These are phyloP conservation scores for Lepetodrilus schrolli DNA, from an alignment of 2,888 invertebrate genomes.

Conservation along the genomic window DNA sequence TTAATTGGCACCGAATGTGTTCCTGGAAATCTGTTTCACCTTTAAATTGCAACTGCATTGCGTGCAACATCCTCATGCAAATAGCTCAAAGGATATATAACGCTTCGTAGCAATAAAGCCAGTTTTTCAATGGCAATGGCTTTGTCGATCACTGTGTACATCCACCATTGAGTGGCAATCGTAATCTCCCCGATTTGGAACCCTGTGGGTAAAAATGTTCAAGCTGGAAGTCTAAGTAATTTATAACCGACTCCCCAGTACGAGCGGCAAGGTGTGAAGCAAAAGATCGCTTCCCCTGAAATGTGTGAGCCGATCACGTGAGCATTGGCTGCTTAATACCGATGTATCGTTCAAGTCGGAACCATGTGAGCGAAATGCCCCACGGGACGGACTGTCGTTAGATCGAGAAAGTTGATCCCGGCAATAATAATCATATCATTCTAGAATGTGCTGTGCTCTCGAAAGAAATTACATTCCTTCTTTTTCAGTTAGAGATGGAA, in stretches of 20 bases:
- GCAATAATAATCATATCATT: constrained; percentile 5
- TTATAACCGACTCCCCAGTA: not conserved
- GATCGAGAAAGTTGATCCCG: not conserved
- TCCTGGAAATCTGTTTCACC: not conserved
- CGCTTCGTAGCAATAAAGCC: not conserved
- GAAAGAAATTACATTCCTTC: not conserved
- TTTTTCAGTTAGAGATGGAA: not conserved
- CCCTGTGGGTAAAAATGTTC: too few relatives aligned
- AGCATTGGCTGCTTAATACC: not conserved
- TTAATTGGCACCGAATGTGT: not conserved
- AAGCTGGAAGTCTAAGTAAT: too few relatives aligned
- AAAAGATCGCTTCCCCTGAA: not conserved
- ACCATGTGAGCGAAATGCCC: not conserved
- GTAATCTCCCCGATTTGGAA: too few relatives aligned
- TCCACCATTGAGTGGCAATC: too few relatives aligned
- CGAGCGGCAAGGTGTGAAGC: not conserved
- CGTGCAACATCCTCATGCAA: constrained; percentile 3
- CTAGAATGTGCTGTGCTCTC: not conserved
- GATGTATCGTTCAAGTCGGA: not conserved
- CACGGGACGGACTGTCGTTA: not conserved
- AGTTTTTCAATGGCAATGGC: too few relatives aligned
- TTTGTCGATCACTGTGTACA: too few relatives aligned
- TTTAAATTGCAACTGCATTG: not conserved
- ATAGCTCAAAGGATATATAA: not conserved
- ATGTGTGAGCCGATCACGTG: not conserved